phyloP scores from a whole-genome alignment of 2,888 invertebrate species.

The Hoplodrina blanda region DNA sequence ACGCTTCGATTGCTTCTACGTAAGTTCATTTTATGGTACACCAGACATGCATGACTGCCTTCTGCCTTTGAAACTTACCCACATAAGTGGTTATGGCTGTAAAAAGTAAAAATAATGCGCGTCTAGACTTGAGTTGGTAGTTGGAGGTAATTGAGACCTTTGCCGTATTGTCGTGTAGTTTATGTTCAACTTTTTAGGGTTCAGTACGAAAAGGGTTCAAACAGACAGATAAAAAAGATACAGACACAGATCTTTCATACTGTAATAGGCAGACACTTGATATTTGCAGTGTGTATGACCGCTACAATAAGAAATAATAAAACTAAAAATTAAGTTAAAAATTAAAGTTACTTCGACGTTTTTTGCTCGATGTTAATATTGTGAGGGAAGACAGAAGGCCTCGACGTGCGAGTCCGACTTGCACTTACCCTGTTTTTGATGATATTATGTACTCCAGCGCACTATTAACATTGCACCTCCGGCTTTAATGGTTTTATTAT shows the following conservation, averaged over 20 bases:
- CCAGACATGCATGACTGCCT: constrained; percentile 31
- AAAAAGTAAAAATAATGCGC: constrained; percentile 38
- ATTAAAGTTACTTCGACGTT: too few relatives aligned
- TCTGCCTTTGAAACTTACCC: constrained; percentile 21
- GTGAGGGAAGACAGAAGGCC: too few relatives aligned
- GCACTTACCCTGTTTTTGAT: not conserved
- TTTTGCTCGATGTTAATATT: not conserved
- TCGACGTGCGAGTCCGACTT: too few relatives aligned
- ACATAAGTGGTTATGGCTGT: constrained; percentile 25
- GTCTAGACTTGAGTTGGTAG: constrained; percentile 26
- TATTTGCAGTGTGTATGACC: too few relatives aligned
- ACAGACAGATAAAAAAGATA: too few relatives aligned
- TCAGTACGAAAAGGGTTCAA: too few relatives aligned
- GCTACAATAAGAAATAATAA: too few relatives aligned
- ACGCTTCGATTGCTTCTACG: constrained; percentile 62
- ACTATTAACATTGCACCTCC: constrained; percentile 36
- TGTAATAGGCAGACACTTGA: too few relatives aligned
- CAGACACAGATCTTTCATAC: too few relatives aligned
- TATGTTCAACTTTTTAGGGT: constrained; percentile 4
- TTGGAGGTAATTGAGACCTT: constrained; percentile 38
- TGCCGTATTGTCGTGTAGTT: constrained; percentile 16
- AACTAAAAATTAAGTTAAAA: too few relatives aligned
- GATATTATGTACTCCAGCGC: constrained; percentile 5
- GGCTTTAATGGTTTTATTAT: constrained; percentile 43
- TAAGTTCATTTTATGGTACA: constrained; percentile 47